Percentiles rank a stretch among this genome's conserved stretches.
phyloP scores from a whole-genome alignment of 2,113 vertebrate species.

The Aptenodytes forsteri region DNA sequence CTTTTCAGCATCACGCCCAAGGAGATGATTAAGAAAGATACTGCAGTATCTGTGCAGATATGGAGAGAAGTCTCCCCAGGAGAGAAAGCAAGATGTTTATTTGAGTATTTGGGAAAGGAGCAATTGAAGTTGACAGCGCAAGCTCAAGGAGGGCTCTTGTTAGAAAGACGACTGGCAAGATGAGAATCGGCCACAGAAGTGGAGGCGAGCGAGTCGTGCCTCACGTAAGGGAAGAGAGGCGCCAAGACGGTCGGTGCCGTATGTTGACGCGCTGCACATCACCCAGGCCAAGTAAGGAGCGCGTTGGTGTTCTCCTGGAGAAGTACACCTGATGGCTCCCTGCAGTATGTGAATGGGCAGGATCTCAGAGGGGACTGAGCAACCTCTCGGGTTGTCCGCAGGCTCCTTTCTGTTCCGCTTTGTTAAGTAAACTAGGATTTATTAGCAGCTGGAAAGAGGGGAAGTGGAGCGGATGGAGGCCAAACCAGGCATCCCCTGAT shows the following conservation, averaged over 20 bases:
- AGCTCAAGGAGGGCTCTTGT: not conserved
- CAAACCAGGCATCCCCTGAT: not conserved
- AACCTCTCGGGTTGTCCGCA: not conserved
- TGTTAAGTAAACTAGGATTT: not conserved
- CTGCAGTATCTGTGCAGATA: not conserved
- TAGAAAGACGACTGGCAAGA: not conserved
- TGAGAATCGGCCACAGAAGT: not conserved
- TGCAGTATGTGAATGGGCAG: not conserved
- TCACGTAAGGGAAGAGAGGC: not conserved
- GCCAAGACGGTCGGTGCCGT: not conserved
- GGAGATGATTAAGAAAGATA: not conserved
- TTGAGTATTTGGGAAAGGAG: not conserved
- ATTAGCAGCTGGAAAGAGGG: not conserved
- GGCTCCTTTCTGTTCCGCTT: not conserved
- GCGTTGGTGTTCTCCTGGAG: not conserved
- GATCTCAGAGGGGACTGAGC: not conserved
- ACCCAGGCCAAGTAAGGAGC: not conserved
- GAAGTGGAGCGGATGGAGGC: not conserved
- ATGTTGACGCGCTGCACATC: not conserved
- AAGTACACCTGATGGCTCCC: not conserved
- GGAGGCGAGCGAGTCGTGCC: not conserved
- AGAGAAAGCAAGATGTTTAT: not conserved
- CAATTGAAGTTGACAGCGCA: not conserved
- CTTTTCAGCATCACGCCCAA: fast-evolving
- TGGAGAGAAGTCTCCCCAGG: not conserved